These are phyloP conservation scores for Zaprionus vittiger DNA, from an alignment of 1,140 invertebrate genomes.

Conservation along the genomic window DNA sequence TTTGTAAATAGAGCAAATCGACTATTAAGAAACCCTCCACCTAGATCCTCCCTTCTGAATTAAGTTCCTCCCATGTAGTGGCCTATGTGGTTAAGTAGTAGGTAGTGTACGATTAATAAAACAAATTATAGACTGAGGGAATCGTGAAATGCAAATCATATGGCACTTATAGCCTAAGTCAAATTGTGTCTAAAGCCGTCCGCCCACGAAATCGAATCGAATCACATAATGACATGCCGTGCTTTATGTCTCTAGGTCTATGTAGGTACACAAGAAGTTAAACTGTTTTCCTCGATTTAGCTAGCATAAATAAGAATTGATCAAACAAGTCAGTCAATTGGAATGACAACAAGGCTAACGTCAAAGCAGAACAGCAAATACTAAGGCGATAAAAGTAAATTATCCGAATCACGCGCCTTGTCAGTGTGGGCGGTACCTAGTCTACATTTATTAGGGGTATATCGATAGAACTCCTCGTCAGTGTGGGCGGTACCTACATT, in stretches of 20 bases:
- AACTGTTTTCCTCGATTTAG: constrained; percentile 16
- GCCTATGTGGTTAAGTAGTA: neutral
- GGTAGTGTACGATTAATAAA: neutral
- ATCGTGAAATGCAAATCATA: constrained; percentile 8
- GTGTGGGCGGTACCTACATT: neutral
- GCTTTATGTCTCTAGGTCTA: neutral
- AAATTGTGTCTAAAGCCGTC: neutral
- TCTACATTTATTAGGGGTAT: neutral
- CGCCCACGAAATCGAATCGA: neutral
- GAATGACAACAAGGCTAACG: constrained; percentile 67
- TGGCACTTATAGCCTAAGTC: neutral
- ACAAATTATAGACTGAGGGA: neutral
- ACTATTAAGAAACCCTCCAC: neutral
- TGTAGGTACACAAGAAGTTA: constrained; percentile 18
- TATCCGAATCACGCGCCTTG: constrained; percentile 43
- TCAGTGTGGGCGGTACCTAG: neutral
- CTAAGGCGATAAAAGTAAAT: constrained; percentile 42
- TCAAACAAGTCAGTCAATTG: constrained; percentile 80
- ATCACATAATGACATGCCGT: constrained; percentile 29
- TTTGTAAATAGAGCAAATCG: neutral
- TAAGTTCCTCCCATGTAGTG: neutral
- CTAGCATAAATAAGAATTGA: constrained; percentile 72
- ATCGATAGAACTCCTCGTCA: neutral
- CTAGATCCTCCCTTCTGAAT: neutral
- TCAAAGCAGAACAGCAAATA: constrained; percentile 24